Conservation (phyloP, 1,140 invertebrate species). For the Hylaeus volcanicus region DNA sequence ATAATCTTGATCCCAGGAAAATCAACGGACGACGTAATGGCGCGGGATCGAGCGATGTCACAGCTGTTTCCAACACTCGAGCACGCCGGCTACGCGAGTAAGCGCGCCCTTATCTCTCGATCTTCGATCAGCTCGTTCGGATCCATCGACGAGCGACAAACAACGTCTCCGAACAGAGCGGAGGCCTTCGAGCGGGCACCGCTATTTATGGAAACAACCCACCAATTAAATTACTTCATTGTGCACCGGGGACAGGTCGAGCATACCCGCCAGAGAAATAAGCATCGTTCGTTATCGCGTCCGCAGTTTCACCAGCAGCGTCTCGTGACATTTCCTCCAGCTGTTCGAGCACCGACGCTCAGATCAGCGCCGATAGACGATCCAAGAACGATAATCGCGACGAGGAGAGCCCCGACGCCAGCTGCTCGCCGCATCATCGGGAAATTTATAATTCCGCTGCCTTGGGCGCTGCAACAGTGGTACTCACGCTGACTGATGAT, state of each 20-base stretch:
- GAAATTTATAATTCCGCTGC: conserved; percentile 2
- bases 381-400: conserved; percentile 52
- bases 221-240: conserved; percentile 50
- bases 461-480: background rate
- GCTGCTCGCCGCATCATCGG: conserved; percentile 49
- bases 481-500: too few species aligned
- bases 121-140: background rate
- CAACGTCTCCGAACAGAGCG: background rate
- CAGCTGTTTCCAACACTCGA: conserved; percentile 13
- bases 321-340: conserved; percentile 61
- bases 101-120: background rate
- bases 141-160: background rate
- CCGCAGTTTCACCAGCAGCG: background rate
- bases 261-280: conserved; percentile 25
- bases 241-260: conserved; percentile 14
- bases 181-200: too few species aligned
- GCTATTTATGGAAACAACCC: conserved; percentile 44
- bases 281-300: conserved; percentile 36
- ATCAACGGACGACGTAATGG: background rate
- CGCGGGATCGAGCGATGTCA: conserved; percentile 1
- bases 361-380: conserved; percentile 53
- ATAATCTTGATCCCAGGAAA: conserved; percentile 14
- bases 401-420: conserved; percentile 25
- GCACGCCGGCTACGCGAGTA: background rate
- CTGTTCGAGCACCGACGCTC: conserved; percentile 27